phyloP scores from a whole-genome alignment of 1,140 invertebrate genomes.

The Achroia grisella region DNA sequence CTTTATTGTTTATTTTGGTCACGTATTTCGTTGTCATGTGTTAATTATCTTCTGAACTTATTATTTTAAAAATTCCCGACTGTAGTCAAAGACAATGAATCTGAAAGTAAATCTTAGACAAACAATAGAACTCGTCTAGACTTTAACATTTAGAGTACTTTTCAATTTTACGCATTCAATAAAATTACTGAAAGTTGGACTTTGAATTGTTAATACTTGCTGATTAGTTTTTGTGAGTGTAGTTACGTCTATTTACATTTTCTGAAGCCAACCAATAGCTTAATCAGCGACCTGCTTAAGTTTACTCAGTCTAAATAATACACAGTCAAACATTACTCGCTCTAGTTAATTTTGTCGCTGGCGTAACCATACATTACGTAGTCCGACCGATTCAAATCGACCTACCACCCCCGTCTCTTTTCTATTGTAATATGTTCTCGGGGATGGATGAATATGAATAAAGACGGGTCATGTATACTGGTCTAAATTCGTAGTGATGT shows the following conservation, averaged over 20 bases:
- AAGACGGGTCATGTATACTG: conserved; percentile 16
- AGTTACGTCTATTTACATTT: conserved; percentile 9
- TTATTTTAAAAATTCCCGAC: no score
- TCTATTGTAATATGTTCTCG: neutral
- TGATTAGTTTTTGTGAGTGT: conserved; percentile 17
- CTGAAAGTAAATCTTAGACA: no score
- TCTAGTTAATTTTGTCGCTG: conserved; percentile 28
- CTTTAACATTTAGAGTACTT: no score
- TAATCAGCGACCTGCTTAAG: conserved; percentile 28
- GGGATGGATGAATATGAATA: neutral
- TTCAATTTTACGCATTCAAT: no score
- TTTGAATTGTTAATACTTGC: conserved; percentile 4
- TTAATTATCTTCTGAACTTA: no score
- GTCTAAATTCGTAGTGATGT: conserved; percentile 22
- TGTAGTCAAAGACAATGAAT: no score
- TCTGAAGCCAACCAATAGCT: conserved; percentile 18
- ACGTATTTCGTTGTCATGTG: no score
- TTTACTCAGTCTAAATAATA: conserved; percentile 32
- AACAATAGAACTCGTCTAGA: no score
- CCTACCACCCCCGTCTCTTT: conserved; percentile 3
- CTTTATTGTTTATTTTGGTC: no score
- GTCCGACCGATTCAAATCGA: conserved; percentile 11
- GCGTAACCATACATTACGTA: conserved; percentile 18
- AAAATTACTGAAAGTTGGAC: neutral
- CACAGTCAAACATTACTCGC: conserved; percentile 27